Conservation (phyloP, 2,113 vertebrate genomes). For the Oreochromis aureus region DNA sequence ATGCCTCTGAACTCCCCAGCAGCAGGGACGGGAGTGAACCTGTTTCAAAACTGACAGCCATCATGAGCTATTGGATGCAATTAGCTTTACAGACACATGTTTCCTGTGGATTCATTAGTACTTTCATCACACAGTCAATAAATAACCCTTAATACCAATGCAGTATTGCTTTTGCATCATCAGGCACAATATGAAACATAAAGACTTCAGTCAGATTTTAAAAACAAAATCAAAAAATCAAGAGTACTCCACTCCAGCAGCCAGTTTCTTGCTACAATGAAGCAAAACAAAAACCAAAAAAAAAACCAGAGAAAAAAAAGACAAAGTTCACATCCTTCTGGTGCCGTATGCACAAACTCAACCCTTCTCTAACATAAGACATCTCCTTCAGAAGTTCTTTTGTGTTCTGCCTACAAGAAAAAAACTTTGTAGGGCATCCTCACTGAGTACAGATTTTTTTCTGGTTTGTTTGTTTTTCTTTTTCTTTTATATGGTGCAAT, state of each 20-base stretch:
- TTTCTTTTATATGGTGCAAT: not conserved
- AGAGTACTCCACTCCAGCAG: not conserved
- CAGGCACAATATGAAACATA: not conserved
- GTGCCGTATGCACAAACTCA: not conserved
- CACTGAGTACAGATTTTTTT: not conserved
- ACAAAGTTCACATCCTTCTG: not conserved
- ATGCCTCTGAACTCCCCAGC: not conserved
- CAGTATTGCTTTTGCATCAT: not conserved
- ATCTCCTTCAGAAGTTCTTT: not conserved
- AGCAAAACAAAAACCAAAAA: not conserved
- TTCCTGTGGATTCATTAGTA: not conserved
- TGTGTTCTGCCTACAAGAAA: not conserved
- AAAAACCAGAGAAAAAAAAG: not conserved
- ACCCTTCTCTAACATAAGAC: not conserved
- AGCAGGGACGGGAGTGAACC: not conserved
- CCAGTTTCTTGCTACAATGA: not conserved
- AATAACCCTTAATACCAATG: not conserved
- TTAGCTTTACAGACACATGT: not conserved
- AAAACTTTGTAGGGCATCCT: not conserved
- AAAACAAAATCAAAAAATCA: not conserved
- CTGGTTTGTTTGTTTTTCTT: not conserved
- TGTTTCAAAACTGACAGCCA: not conserved
- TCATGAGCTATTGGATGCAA: conserved; percentile 15
- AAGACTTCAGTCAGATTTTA: not conserved
- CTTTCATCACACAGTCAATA: not conserved